A percentile compares a stretch with the other conserved stretches of the same genome.
phyloP scores from a whole-genome alignment of 2,797 vertebrate genomes.

The Pteronotus mesoamericanus region DNA sequence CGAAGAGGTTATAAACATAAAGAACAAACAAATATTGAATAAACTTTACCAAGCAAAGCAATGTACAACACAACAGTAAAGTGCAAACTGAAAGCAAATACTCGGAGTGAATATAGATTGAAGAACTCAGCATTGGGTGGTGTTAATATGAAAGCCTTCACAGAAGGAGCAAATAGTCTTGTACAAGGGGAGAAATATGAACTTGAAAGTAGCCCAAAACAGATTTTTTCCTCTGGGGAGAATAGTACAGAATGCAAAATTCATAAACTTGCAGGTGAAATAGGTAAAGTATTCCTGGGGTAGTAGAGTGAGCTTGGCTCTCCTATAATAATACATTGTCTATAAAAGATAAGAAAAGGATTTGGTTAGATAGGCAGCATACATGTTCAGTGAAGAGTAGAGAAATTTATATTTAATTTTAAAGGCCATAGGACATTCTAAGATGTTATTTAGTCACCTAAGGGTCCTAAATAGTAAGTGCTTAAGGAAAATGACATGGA shows the following conservation, averaged over 20 bases:
- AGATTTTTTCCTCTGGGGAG: not conserved
- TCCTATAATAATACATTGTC: not conserved
- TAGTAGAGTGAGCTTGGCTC: not conserved
- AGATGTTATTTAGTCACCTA: not conserved
- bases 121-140: not conserved
- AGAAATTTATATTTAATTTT: not conserved
- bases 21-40: constrained; percentile 9
- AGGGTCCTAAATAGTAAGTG: not conserved
- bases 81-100: not conserved
- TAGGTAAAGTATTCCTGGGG: not conserved
- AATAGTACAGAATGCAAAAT: not conserved
- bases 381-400: not conserved
- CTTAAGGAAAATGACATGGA: not conserved
- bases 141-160: not conserved
- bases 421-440: not conserved
- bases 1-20: not conserved
- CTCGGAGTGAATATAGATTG: not conserved
- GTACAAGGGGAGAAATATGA: not conserved
- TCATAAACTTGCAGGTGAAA: not conserved
- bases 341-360: not conserved
- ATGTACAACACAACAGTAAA: not conserved
- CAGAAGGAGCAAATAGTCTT: not conserved
- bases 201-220: not conserved
- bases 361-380: not conserved
- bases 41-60: not conserved